These are phyloP conservation scores for Megastigmus dorsalis DNA, from an alignment of 2,888 invertebrate species.

Conservation along the genomic window DNA sequence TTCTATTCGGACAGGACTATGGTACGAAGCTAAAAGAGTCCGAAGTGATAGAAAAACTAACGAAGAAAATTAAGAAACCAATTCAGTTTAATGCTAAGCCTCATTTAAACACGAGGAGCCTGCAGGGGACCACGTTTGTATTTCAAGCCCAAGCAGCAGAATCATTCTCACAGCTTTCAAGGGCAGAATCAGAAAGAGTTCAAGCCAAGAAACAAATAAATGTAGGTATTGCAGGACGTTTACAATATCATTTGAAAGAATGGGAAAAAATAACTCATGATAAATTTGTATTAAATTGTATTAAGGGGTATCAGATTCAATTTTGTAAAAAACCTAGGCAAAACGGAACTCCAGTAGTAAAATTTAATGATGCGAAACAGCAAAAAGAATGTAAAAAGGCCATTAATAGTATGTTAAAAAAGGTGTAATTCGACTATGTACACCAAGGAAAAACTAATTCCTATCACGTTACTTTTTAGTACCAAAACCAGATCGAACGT, in stretches of 20 bases:
- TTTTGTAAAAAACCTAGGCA: neutral
- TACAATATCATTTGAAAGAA: neutral
- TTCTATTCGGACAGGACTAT: too few relatives aligned
- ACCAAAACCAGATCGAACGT: slow-evolving; percentile 49
- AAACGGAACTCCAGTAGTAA: neutral
- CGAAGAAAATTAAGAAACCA: too few relatives aligned
- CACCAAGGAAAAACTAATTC: neutral
- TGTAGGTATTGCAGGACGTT: neutral
- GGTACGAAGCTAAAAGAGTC: too few relatives aligned
- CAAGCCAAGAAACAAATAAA: neutral
- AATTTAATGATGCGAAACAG: neutral
- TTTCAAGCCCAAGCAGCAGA: neutral
- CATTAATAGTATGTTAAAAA: neutral
- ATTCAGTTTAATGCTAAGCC: too few relatives aligned
- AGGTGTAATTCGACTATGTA: neutral
- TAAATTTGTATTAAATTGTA: neutral
- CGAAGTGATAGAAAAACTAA: too few relatives aligned
- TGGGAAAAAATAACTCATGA: neutral
- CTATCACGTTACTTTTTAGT: slow-evolving; percentile 52
- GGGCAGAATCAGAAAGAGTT: neutral
- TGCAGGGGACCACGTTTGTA: neutral
- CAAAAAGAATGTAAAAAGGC: neutral
- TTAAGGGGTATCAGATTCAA: neutral
- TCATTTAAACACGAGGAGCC: neutral
- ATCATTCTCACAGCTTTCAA: neutral